These are phyloP conservation scores for Ochropacha duplaris DNA, from an alignment of 2,888 invertebrate genomes.

Conservation along the genomic window DNA sequence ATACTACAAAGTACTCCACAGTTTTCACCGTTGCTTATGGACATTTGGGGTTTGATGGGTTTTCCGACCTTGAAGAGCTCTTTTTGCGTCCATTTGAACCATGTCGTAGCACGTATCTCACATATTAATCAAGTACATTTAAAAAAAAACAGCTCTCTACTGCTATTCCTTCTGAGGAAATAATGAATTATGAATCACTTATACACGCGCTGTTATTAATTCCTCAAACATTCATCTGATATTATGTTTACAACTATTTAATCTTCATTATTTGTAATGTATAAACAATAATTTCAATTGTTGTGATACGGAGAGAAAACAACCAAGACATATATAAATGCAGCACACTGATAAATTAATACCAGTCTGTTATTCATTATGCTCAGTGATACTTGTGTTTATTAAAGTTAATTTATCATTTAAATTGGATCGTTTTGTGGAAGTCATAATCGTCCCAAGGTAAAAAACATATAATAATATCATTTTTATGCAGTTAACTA, in stretches of 20 bases:
- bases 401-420: not conserved
- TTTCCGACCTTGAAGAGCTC: no score
- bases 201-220: not conserved
- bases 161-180: no score
- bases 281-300: not conserved
- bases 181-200: not conserved
- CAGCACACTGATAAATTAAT: conserved; percentile 6
- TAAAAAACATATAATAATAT: no score
- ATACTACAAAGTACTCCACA: no score
- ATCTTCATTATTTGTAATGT: not conserved
- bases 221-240: not conserved
- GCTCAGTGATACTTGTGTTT: conserved; percentile 5
- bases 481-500: not conserved
- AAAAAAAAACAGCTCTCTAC: no score
- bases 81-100: no score
- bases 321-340: conserved; percentile 10
- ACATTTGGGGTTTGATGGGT: no score
- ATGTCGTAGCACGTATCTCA: no score
- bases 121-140: no score
- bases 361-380: conserved; percentile 13
- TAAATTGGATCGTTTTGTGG: not conserved
- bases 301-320: not conserved
- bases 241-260: not conserved
- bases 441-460: not conserved
- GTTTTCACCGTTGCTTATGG: no score